Percentiles rank a stretch among this genome's conserved stretches.
Evolutionary conservation across 2,797 vertebrate genomes (phyloP).

Genomic region (Pristis pectinata): DNA sequence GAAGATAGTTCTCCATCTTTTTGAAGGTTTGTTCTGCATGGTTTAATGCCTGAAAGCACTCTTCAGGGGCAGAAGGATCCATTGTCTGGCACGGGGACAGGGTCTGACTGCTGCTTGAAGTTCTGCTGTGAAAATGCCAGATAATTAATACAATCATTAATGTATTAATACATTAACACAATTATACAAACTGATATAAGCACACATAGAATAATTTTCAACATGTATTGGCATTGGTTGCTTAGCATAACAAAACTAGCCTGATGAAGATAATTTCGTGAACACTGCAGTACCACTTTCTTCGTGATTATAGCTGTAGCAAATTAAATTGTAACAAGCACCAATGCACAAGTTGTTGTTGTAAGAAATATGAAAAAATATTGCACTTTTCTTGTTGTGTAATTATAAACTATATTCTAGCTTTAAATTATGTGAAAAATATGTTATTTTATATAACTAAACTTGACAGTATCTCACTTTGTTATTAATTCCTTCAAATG

Average conservation of each 20-base stretch:
- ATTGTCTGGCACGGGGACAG: constrained; percentile 80
- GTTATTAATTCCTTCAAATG: background rate
- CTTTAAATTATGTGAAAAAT: background rate
- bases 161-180: too few relatives aligned
- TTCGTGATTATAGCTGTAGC: background rate
- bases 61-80: constrained; percentile 90
- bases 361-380: background rate
- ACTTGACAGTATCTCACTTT: background rate
- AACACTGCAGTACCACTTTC: background rate
- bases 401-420: background rate
- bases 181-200: background rate
- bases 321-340: too few relatives aligned
- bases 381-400: background rate
- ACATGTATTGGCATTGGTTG: background rate
- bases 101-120: constrained; percentile 81
- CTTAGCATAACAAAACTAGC: background rate
- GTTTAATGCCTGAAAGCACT: constrained; percentile 87
- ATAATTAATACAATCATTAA: background rate
- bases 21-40: constrained; percentile 89
- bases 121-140: constrained; percentile 55
- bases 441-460: background rate
- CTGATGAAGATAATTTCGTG: background rate
- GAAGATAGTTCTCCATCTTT: constrained; percentile 93
- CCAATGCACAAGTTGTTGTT: too few relatives aligned
- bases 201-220: background rate